A percentile compares a stretch with the other conserved stretches of the same genome.
These are phyloP conservation scores for Percopsis transmontana DNA, from an alignment of 2,113 vertebrate genomes.

Conservation along the genomic window DNA sequence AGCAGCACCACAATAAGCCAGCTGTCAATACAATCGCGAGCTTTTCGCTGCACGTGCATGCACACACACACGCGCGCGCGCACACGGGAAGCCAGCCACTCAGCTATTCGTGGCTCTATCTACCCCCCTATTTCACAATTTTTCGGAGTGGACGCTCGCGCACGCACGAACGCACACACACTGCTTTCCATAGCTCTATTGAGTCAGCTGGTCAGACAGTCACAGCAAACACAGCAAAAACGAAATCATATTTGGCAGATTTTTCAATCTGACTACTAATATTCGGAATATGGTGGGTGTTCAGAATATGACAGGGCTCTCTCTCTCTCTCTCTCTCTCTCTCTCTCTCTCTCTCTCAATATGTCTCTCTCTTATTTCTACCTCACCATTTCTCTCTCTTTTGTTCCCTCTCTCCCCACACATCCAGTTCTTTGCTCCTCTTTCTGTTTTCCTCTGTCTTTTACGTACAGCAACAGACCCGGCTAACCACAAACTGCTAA, in stretches of 20 bases:
- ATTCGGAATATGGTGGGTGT: too few relatives aligned
- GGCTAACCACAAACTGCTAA: too few relatives aligned
- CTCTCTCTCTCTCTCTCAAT: background rate
- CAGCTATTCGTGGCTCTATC: conserved; percentile 47
- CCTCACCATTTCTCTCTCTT: background rate
- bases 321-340: background rate
- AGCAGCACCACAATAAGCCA: conserved; percentile 41
- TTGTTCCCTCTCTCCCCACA: background rate
- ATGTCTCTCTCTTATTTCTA: background rate
- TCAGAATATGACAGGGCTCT: too few relatives aligned
- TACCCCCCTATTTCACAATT: conserved; percentile 27
- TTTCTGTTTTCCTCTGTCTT: background rate
- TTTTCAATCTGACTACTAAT: too few relatives aligned
- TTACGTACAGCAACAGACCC: background rate
- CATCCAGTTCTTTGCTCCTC: too few relatives aligned
- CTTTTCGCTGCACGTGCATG: conserved; percentile 16
- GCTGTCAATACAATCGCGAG: conserved; percentile 54
- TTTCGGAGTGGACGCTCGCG: conserved; percentile 13
- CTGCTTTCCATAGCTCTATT: conserved; percentile 24
- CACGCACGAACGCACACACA: conserved; percentile 8
- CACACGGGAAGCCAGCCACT: background rate
- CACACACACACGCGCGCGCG: conserved; percentile 11
- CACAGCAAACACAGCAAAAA: conserved; percentile 23
- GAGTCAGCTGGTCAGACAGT: conserved; percentile 33
- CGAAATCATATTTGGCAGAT: background rate